These are phyloP conservation scores for Staurois parvus DNA, from an alignment of 2,797 vertebrate species.

Conservation along the genomic window DNA sequence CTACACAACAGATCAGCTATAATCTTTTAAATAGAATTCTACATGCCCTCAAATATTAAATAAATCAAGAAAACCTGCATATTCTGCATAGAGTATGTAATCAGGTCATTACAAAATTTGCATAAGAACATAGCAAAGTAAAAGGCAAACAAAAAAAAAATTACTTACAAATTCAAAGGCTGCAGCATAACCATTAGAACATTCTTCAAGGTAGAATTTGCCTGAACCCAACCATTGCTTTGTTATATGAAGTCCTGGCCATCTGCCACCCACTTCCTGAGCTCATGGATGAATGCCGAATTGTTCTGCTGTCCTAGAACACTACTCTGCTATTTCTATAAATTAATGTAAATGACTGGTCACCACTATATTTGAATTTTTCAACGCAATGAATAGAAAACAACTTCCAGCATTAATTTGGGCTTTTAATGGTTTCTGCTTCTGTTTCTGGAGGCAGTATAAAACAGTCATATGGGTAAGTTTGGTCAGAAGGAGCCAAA, in stretches of 20 bases:
- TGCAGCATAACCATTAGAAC: neutral
- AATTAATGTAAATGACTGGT: constrained; percentile 71
- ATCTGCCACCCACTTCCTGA: constrained; percentile 55
- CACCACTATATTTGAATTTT: constrained; percentile 46
- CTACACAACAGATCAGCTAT: no score
- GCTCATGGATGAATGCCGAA: constrained; percentile 39
- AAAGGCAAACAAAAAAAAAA: neutral
- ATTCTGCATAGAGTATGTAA: neutral
- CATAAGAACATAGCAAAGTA: neutral
- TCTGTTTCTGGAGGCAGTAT: neutral
- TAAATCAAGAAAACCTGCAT: neutral
- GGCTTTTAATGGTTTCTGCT: constrained; percentile 60
- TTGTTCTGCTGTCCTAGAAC: constrained; percentile 54
- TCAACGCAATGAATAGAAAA: constrained; percentile 55
- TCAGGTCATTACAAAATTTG: neutral
- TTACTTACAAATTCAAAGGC: neutral
- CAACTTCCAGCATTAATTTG: constrained; percentile 57
- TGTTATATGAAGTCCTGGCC: constrained; percentile 37
- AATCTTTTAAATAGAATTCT: no score
- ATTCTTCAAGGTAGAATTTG: constrained; percentile 23
- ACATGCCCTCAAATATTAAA: no score
- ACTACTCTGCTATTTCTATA: constrained; percentile 64
- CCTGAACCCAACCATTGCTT: neutral
- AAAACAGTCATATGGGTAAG: neutral
- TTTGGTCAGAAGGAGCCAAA: no score